Conservation (phyloP, 1,140 invertebrate species). For the Cardiocondyla obscurior region DNA sequence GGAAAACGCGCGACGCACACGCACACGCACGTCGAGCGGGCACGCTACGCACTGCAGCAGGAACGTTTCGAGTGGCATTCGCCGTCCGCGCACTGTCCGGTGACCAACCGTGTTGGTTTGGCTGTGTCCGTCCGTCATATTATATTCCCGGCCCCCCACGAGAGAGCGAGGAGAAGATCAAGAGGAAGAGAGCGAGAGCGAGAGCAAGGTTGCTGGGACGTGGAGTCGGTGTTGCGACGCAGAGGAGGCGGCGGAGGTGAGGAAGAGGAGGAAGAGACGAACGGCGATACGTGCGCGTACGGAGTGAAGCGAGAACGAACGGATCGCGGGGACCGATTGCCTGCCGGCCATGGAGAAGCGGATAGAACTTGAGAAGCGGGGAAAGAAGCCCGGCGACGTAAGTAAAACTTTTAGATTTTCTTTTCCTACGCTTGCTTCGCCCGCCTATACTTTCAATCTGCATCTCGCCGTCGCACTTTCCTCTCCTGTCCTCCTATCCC, state of each 20-base stretch:
- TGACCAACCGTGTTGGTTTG: conserved; percentile 76
- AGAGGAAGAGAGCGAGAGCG: conserved; percentile 72
- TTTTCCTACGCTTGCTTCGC: conserved; percentile 42
- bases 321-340: conserved; percentile 37
- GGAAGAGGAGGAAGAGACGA: not conserved
- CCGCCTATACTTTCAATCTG: not conserved
- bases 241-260: conserved; percentile 43
- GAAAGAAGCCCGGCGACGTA: conserved; percentile 92
- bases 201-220: conserved; percentile 78
- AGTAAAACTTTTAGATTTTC: conserved; percentile 79
- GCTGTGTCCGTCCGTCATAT: conserved; percentile 79
- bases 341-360: conserved; percentile 93
- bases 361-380: conserved; percentile 94
- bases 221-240: conserved; percentile 79
- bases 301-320: conserved; percentile 22
- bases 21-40: not conserved
- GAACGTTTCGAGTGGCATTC: conserved; percentile 70
- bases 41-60: conserved; percentile 20
- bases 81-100: conserved; percentile 70
- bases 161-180: conserved; percentile 72
- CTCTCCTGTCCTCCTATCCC: not conserved
- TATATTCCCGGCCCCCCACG: conserved; percentile 81
- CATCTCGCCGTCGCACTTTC: conserved; percentile 25
- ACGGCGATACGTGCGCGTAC: conserved; percentile 32
- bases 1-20: conserved; percentile 1